phyloP scores from a whole-genome alignment of 2,113 vertebrate species.

The Pterophyllum scalare region DNA sequence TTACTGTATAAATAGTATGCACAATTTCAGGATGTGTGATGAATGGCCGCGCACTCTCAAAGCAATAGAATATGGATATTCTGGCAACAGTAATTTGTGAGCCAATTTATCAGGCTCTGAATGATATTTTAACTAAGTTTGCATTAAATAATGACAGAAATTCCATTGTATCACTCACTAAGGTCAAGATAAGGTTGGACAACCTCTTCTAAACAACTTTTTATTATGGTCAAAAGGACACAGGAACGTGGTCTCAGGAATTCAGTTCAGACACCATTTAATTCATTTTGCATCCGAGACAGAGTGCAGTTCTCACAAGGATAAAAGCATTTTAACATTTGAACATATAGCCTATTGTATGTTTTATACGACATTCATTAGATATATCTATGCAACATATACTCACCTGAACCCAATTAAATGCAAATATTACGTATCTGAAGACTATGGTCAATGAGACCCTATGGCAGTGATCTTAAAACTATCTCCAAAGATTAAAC shows the following conservation, averaged over 20 bases:
- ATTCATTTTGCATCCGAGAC: neutral
- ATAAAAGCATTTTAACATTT: neutral
- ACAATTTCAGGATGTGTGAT: slow-evolving; percentile 12
- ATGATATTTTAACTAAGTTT: neutral
- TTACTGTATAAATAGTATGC: neutral
- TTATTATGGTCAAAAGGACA: neutral
- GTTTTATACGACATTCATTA: neutral
- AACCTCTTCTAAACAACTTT: neutral
- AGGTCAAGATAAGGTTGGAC: neutral
- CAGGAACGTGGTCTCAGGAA: neutral
- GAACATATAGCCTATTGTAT: neutral
- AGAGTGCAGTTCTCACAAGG: fast-evolving
- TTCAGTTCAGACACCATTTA: neutral
- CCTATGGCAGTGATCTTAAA: neutral
- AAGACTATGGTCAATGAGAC: neutral
- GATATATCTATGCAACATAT: fast-evolving
- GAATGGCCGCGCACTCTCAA: neutral
- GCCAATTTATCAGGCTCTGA: slow-evolving; percentile 20
- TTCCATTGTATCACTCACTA: neutral
- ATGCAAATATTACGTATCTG: neutral
- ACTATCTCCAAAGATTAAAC: neutral
- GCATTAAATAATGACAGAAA: neutral
- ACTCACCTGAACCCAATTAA: neutral
- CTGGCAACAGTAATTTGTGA: slow-evolving; percentile 28
- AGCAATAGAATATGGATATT: slow-evolving; percentile 31